phyloP scores from a whole-genome alignment of 1,140 invertebrate genomes.

The Drosophila nebulosa region DNA sequence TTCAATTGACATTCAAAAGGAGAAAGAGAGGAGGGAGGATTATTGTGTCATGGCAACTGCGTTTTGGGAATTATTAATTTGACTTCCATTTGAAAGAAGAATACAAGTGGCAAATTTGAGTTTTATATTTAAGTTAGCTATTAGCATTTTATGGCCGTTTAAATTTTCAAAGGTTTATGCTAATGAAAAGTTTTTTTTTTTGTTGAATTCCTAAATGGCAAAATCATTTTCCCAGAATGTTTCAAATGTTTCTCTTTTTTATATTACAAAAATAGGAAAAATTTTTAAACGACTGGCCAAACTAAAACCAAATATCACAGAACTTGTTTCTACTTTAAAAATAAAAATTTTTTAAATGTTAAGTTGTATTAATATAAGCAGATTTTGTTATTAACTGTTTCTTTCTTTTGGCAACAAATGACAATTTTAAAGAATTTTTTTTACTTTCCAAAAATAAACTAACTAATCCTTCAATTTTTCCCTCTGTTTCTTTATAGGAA shows the following conservation, averaged over 20 bases:
- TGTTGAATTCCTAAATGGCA: background rate
- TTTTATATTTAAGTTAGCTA: background rate
- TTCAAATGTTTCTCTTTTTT: background rate
- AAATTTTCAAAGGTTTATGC: constrained; percentile 3
- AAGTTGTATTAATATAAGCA: too few relatives aligned
- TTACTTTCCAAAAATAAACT: background rate
- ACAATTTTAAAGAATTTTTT: too few relatives aligned
- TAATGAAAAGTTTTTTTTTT: constrained; percentile 5
- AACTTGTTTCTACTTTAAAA: too few relatives aligned
- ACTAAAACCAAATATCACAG: too few relatives aligned
- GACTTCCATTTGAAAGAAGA: background rate
- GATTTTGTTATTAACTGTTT: too few relatives aligned
- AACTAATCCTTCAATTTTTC: background rate
- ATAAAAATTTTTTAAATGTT: too few relatives aligned
- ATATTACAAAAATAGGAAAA: too few relatives aligned
- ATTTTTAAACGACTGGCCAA: too few relatives aligned
- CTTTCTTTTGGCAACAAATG: too few relatives aligned
- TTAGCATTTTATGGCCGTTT: background rate
- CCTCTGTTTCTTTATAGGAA: constrained; percentile 54
- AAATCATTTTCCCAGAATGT: background rate
- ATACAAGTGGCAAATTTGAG: background rate
- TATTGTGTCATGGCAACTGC: too few relatives aligned
- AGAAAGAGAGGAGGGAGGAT: too few relatives aligned
- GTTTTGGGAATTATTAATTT: too few relatives aligned
- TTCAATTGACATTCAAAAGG: background rate